Conservation (phyloP, 1,140 invertebrate genomes). For the Carposina sasakii region DNA sequence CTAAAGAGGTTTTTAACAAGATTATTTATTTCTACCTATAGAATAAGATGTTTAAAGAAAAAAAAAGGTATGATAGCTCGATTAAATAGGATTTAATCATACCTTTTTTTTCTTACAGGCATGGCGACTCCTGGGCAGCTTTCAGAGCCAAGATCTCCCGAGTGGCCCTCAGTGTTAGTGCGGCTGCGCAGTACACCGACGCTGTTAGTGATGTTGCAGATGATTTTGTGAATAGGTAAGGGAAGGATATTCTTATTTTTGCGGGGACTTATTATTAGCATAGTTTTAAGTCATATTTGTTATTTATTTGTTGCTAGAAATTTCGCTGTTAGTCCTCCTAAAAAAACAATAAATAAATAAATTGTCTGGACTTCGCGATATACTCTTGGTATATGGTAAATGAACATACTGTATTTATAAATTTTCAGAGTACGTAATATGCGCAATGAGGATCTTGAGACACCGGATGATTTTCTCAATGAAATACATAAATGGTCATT, state of each 20-base stretch:
- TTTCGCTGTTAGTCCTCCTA: too few relatives aligned
- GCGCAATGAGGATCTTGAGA: slow-evolving; percentile 77
- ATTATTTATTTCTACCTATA: too few relatives aligned
- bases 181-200: slow-evolving; percentile 82
- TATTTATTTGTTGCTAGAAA: too few relatives aligned
- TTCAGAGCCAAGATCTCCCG: slow-evolving; percentile 87
- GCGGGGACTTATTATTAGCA: too few relatives aligned
- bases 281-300: too few relatives aligned
- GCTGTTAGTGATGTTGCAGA: slow-evolving; percentile 83
- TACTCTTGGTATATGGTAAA: too few relatives aligned
- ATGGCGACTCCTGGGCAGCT: slow-evolving; percentile 86
- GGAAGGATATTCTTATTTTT: slow-evolving; percentile 17
- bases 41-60: too few relatives aligned
- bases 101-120: slow-evolving; percentile 68
- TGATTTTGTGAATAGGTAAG: slow-evolving; percentile 80
- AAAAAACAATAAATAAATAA: too few relatives aligned
- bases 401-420: too few relatives aligned
- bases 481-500: slow-evolving; percentile 91
- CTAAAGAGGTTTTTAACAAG: too few relatives aligned
- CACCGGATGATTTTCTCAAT: slow-evolving; percentile 84
- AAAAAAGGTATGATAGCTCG: neutral
- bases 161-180: slow-evolving; percentile 83
- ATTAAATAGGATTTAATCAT: neutral
- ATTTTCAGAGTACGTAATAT: slow-evolving; percentile 79
- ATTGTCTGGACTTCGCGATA: too few relatives aligned